Conservation (phyloP, 2,888 invertebrate genomes). For the Hyalella azteca region DNA sequence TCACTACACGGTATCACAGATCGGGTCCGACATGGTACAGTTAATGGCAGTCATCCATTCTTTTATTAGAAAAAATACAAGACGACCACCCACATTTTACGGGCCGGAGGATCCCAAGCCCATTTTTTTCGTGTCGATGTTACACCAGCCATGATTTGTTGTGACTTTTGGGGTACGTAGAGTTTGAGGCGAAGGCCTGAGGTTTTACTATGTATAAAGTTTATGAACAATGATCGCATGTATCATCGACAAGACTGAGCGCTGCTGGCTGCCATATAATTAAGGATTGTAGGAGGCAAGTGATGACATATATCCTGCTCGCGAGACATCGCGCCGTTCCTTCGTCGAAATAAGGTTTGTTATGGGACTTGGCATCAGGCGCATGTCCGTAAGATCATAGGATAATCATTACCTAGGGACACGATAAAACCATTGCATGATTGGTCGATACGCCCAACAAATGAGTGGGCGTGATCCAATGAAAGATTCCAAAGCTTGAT, state of each 20-base stretch:
- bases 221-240: constrained; percentile 30
- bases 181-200: constrained; percentile 2
- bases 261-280: constrained; percentile 7
- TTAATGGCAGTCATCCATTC: too few relatives aligned
- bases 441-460: constrained; percentile 21
- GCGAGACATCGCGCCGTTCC: not conserved
- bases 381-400: too few relatives aligned
- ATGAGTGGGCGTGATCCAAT: constrained; percentile 9
- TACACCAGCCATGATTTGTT: constrained; percentile 24
- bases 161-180: constrained; percentile 3
- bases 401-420: constrained; percentile 20
- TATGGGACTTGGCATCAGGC: not conserved
- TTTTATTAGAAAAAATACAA: too few relatives aligned
- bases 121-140: too few relatives aligned
- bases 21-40: too few relatives aligned
- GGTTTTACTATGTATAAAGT: constrained; percentile 35
- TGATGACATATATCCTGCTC: constrained; percentile 16
- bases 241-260: constrained; percentile 2
- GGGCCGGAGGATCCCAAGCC: not conserved
- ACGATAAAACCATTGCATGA: not conserved
- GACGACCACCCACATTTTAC: constrained; percentile 24
- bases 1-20: too few relatives aligned
- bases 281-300: constrained; percentile 16
- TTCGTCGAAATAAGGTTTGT: not conserved
- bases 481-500: not conserved